Base-by-base conservation (phyloP, 30 jellyfish, hydroid and myxozoan genomes). In the Sanderia malayensis region DNA sequence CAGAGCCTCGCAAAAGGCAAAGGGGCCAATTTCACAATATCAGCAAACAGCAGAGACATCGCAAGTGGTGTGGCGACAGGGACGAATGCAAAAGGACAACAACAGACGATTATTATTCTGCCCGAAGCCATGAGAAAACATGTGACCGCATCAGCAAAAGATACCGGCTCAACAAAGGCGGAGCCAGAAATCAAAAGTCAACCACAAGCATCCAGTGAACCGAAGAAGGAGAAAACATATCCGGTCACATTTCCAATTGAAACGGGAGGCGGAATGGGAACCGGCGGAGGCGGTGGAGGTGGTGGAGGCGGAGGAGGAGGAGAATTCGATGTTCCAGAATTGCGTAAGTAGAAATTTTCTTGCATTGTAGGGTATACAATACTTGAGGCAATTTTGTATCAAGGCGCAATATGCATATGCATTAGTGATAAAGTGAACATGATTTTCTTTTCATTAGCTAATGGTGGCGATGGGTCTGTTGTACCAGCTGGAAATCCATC, bases 231-330 rank as follows among this genome's bases (percentile, higher is more conserved):
- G 63, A 78, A 78, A 33, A 78, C 89, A 8, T 80, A 0, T 29
- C 93, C 84, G 33, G 93, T 71, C 46, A 77, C 80, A 10, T 80
- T 59, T 76, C 94, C 72, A 1, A 21, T 30, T 25, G 62, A 46
- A 3, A 37, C 89, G 1, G 29, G 28, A 22, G 71, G 73, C 1
- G 93, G 94, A n/a, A 71, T 31, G 4, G 79, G 23, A 4, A 85
- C 71, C 4, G 94, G 85, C 11, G 90, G 85, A 11, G 95, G 84
- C 21, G 93, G 93, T 1, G 84, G 79, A 1, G 90, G 79, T 1
- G 86, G 92, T 0, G 95, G 95, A 0, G 89, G 82, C 0, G 84
- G 80, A n/a, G 76, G 72, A 2, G 58, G 62, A 23, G 89, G 89
- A 31, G 89, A 78, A 53, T 78, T 78, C 55, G 89, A 78, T 17